Evolutionary conservation across 2,797 vertebrate genomes (phyloP).

Genomic region (Tragopan temminckii): DNA sequence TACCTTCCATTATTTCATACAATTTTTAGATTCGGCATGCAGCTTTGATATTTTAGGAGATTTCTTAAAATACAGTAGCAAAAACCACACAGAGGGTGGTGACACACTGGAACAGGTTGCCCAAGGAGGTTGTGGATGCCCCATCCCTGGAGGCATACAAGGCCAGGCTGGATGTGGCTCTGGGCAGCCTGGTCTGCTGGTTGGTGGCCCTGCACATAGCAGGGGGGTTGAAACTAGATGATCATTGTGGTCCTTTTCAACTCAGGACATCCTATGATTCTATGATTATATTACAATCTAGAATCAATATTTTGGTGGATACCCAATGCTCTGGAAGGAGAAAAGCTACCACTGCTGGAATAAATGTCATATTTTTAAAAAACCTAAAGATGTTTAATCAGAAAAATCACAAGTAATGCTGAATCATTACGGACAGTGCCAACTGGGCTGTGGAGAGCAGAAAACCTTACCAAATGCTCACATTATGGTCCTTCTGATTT

Average conservation of each 20-base stretch:
- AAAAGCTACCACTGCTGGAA: background rate
- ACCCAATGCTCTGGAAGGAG: background rate
- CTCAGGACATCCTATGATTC: too few relatives aligned
- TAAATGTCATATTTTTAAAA: background rate
- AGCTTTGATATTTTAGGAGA: background rate
- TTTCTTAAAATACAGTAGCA: conserved; percentile 7
- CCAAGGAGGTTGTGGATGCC: too few relatives aligned
- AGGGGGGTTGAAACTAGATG: too few relatives aligned
- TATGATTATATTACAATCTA: background rate
- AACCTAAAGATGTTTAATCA: background rate
- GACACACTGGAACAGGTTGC: too few relatives aligned
- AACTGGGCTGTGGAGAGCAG: background rate
- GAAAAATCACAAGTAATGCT: background rate
- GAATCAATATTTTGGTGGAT: background rate
- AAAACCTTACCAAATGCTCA: background rate
- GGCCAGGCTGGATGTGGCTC: too few relatives aligned
- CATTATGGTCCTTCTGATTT: background rate
- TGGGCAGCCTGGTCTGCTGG: too few relatives aligned
- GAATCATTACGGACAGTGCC: background rate
- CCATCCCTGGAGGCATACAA: too few relatives aligned
- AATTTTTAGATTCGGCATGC: background rate
- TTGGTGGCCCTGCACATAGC: too few relatives aligned
- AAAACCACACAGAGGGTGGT: background rate
- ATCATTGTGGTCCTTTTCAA: too few relatives aligned
- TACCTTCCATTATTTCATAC: background rate